Evolutionary conservation across 1,140 invertebrate genomes (phyloP).

Genomic region (Drosophila azteca): DNA sequence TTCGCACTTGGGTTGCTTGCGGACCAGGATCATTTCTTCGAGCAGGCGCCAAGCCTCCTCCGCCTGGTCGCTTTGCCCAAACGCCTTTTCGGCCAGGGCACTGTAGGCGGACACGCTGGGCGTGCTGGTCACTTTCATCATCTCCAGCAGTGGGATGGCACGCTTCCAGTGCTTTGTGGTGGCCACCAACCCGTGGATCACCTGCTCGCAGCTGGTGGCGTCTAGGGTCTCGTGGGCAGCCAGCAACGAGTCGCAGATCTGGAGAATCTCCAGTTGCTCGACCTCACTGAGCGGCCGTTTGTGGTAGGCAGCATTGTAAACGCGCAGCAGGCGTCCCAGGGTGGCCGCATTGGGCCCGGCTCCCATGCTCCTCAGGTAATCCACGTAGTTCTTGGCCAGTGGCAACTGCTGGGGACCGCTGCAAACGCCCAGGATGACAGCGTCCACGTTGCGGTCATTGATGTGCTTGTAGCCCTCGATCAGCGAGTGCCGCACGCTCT

Average conservation of each 20-base stretch:
- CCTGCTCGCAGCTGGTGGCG: conserved; percentile 85
- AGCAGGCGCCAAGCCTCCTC: conserved; percentile 67
- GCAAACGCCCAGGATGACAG: conserved; percentile 85
- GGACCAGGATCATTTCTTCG: conserved; percentile 60
- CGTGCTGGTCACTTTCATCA: conserved; percentile 84
- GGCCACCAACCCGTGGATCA: conserved; percentile 86
- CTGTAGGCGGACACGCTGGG: conserved; percentile 65
- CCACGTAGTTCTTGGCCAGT: conserved; percentile 85
- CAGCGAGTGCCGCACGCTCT: conserved; percentile 40
- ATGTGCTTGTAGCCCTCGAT: conserved; percentile 67
- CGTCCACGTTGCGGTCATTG: conserved; percentile 85
- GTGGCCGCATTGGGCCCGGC: conserved; percentile 85
- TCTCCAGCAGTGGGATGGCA: conserved; percentile 86
- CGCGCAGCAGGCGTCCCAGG: conserved; percentile 85
- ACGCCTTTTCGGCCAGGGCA: conserved; percentile 63
- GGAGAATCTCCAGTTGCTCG: conserved; percentile 85
- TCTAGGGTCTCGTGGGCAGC: conserved; percentile 86
- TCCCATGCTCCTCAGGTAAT: conserved; percentile 84
- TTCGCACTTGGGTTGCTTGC: conserved; percentile 71
- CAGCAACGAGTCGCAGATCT: conserved; percentile 85
- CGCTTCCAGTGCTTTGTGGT: conserved; percentile 87
- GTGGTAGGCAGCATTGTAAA: conserved; percentile 84
- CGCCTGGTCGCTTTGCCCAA: conserved; percentile 10
- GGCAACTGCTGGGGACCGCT: conserved; percentile 80
- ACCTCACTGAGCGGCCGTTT: conserved; percentile 77